Evolutionary conservation across 2,113 vertebrate species (phyloP).

Genomic region (Chamaetylas fuelleborni): DNA sequence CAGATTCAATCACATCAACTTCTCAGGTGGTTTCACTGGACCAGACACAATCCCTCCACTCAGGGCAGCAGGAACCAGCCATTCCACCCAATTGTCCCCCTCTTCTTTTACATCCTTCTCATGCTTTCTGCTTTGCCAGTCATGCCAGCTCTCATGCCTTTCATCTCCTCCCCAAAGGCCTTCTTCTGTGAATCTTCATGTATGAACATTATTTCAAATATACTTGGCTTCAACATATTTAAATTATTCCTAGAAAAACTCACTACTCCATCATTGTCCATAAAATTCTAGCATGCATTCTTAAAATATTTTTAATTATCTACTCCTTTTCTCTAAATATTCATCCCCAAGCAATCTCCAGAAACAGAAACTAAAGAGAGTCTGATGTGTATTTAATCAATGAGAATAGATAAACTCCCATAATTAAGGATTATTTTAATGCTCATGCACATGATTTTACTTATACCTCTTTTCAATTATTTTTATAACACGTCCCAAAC

Average conservation of each 20-base stretch:
- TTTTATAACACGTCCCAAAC: background rate
- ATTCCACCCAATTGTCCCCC: background rate
- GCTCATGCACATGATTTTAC: background rate
- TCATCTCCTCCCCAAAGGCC: background rate
- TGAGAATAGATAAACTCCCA: background rate
- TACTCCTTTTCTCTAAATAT: background rate
- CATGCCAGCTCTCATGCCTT: background rate
- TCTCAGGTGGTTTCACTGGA: background rate
- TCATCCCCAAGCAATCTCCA: background rate
- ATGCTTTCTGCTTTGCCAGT: background rate
- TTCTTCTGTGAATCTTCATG: background rate
- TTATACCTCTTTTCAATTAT: background rate
- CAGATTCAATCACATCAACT: background rate
- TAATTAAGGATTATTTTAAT: background rate
- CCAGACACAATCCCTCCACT: background rate
- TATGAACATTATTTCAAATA: background rate
- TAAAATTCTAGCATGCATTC: background rate
- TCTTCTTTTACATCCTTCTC: background rate
- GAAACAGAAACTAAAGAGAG: background rate
- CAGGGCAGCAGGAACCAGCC: background rate
- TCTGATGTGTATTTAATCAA: background rate
- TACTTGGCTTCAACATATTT: background rate
- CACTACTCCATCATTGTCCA: background rate
- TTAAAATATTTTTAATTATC: background rate
- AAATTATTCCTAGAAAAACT: background rate